Percentiles rank a stretch among this genome's conserved stretches.
These are phyloP conservation scores for Agrilus mali DNA, from an alignment of 2,888 invertebrate species.

Conservation along the genomic window DNA sequence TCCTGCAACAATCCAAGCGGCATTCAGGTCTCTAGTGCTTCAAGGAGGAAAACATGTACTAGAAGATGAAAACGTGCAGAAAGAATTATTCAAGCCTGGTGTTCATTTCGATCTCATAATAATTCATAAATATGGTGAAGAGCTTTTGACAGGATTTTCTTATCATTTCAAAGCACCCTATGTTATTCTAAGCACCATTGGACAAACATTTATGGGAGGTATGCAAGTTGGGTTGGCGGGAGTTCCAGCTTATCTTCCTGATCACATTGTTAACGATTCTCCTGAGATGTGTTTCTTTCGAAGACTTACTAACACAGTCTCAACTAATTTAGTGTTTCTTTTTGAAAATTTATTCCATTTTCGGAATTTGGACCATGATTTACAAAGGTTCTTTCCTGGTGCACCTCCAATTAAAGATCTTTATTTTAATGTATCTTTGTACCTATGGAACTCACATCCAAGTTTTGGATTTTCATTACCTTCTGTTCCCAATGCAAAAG, in stretches of 20 bases:
- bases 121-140: constrained; percentile 11
- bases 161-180: constrained; percentile 25
- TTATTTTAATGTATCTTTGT: constrained; percentile 11
- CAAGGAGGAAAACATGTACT: too few species aligned
- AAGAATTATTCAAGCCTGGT: too few species aligned
- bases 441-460: constrained; percentile 16
- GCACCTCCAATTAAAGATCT: constrained; percentile 10
- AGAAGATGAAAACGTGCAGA: too few species aligned
- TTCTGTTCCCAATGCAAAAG: constrained; percentile 17
- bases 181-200: constrained; percentile 21
- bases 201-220: constrained; percentile 16
- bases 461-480: constrained; percentile 14
- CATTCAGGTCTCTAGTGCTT: too few species aligned
- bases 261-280: constrained; percentile 15
- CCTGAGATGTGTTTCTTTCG: constrained; percentile 1
- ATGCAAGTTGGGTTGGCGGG: constrained; percentile 22
- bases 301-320: constrained; percentile 1
- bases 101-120: constrained; percentile 1
- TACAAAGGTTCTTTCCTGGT: constrained; percentile 14
- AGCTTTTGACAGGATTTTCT: constrained; percentile 24
- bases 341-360: not conserved
- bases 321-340: not conserved
- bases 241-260: constrained; percentile 26
- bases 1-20: too few species aligned
- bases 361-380: constrained; percentile 11